Base-by-base conservation (phyloP, 2,888 invertebrate genomes). In the Sarcophaga subvicina region DNA sequence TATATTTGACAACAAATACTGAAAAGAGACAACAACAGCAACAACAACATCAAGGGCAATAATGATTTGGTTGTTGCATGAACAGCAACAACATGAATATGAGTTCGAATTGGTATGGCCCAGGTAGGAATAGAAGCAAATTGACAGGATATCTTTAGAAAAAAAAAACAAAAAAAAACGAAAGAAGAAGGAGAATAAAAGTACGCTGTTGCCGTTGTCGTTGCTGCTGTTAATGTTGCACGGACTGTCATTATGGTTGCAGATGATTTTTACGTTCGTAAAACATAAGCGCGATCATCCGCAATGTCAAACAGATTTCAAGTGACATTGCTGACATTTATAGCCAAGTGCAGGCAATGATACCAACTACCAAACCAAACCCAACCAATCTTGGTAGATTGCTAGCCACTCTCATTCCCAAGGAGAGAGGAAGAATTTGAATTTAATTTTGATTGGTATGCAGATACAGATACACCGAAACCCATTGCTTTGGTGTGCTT, bases 241-340 rank as follows among this genome's bases (percentile, higher is more conserved):
- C 17, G 22, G 78, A 25, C 59, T 71, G 69, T 66, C 45, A 37
- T 67, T 54, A 67, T 78, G 83, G 84, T 70, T 64, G 73, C 49
- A 76, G 80, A 79, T 85, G 85, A 87, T 86, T 37, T 10, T 37
- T 83, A 81, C 88, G 73, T 83, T 84, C 45, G 84, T 81, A 67
- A 87, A 88, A 87, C 77, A 82, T 89, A 86, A 83, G 78, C 89
- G 86, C 88, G 88, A 88, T 88, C 89, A 88, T 84, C 85, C 82
- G 84, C 85, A 87, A 88, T 88, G 89, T 88, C 88, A 89, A 88
- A 87, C 88, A 87, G 89, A 88, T 89, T 88, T 80, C 80, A 82
- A 69, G 77, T 84, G 88, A 87, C 88, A 89, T 82, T 80, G 69
- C 73, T 88, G 87, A 88, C 89, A 86, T 89, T 88, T 87, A 89